Evolutionary conservation across 2,888 invertebrate genomes (phyloP).

Genomic region (Sepiola atlantica): DNA sequence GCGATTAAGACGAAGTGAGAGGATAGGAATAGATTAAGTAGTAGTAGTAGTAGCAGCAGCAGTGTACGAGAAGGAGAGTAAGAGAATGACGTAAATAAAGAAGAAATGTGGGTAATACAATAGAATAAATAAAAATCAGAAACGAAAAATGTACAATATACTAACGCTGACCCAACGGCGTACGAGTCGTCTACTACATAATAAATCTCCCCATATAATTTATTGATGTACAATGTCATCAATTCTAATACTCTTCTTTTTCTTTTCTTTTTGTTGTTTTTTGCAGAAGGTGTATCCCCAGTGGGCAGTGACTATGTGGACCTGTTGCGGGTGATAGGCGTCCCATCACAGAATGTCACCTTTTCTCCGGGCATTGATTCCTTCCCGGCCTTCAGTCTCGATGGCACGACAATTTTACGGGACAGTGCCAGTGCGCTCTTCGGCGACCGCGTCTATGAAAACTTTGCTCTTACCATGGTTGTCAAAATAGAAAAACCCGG

Average conservation of each 20-base stretch:
- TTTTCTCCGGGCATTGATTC: conserved; percentile 38
- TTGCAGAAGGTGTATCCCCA: conserved; percentile 34
- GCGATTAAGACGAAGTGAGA: no score
- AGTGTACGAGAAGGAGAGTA: no score
- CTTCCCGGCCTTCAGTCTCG: conserved; percentile 37
- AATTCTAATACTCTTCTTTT: neutral
- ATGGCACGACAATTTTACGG: neutral
- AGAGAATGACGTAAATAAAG: no score
- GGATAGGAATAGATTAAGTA: no score
- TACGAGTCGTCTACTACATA: no score
- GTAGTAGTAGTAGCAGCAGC: no score
- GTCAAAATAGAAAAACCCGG: neutral
- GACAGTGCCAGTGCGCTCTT: conserved; percentile 17
- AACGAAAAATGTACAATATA: no score
- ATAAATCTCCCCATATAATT: neutral
- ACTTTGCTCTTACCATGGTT: conserved; percentile 42
- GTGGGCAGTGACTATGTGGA: conserved; percentile 2
- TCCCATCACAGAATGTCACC: conserved; percentile 32
- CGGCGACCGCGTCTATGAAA: neutral
- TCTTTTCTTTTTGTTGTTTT: neutral
- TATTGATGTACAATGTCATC: no score
- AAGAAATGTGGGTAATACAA: no score
- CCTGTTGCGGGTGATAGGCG: conserved; percentile 37
- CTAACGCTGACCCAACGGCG: no score
- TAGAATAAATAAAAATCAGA: no score